Evolutionary conservation across 2,797 vertebrate genomes (phyloP), one percentile per base, ranked within the genome.

Genomic region (Lemur catta): DNA sequence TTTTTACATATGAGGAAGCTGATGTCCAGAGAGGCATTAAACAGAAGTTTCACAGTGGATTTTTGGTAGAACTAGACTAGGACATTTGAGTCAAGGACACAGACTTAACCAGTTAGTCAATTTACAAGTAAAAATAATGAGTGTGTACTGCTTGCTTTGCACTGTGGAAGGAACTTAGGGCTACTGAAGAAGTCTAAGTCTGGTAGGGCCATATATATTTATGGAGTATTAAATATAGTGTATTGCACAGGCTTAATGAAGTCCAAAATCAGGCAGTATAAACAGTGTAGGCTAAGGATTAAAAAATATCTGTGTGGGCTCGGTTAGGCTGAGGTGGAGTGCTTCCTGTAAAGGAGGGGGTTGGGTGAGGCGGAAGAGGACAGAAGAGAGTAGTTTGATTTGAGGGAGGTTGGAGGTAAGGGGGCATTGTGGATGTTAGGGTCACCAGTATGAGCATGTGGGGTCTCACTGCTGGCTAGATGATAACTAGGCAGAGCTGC

Each of bases 1-100:
- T 67, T 96, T 94, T 96, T 72, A 94, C 7, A 55, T 48, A 41
- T 85, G 65, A 96, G 50, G 93, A 96, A 95, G 95, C n/a, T 85
- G 38, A 85, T 87, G 52, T 63, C 79, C 74, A 78, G 50, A 94
- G 46, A 88, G 35, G 52, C 69, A 61, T 89, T 79, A 93, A 82
- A 75, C 74, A 48, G 75, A 97, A 74, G 33, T 94, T 93, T 87
- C 71, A 88, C 18, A 55, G 28, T 80, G 52, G 75, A 71, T 94
- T 92, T 52, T 89, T 93, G 52, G 78, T 94, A 59, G 76, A 86
- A 93, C 74, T 82, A 95, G 74, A 87, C 12, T 55, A 79, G 84
- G 59, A 71, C 7, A 71, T 80, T 89, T 89, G 59, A 86, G 63
- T 91, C 69, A 89, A 67, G 65, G 88, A 82, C 69, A 69, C 20